Base-by-base conservation (phyloP, 2,888 invertebrate species). In the Parnassius apollo region DNA sequence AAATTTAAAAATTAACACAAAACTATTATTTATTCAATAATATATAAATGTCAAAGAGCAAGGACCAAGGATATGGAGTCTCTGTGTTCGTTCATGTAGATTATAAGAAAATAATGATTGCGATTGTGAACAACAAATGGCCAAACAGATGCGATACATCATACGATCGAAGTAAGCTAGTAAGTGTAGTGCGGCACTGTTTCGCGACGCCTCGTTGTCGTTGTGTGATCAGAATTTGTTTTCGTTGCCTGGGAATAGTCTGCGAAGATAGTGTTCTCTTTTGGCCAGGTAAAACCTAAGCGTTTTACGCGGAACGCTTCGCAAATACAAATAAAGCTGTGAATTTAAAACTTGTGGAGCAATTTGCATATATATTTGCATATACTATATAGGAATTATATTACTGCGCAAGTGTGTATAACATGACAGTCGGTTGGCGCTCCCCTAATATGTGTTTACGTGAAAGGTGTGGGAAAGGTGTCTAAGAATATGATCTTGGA, bases 221-320 rank as follows among this genome's bases (percentile, higher is more conserved):
- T 52, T 79, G 76, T 89, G 90, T 89, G 89, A 89, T 83, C 84
- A 83, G 90, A 90, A 90, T 90, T 87, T 80, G 83, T 88, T 83
- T 86, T 86, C 78, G 76, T 69, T 75, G 87, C 83, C 86, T 87
- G 88, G 85, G 88, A 89, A 87, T 85, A 87, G 83, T 81, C 80
- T 73, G 78, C 75, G 72, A 75, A 77, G 82, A 81, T 80, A 81
- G 80, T 85, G 85, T 86, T 87, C 86, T 86, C 81, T 81, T 84
- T 88, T 77, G 74, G 74, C 77, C 77, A 83, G 82, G 86, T 86
- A 86, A 87, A 88, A 85, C 86, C 84, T 86, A 79, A 80, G 82
- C 85, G 82, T 86, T 88, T 88, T 86, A 80, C 81, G 81, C 78
- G 77, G 78, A 81, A 83, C 84, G 86, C 80, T 80, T 81, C 74